These are phyloP conservation scores for Rhagophthalmus giganteus DNA, from an alignment of 2,888 invertebrate species.

Conservation along the genomic window DNA sequence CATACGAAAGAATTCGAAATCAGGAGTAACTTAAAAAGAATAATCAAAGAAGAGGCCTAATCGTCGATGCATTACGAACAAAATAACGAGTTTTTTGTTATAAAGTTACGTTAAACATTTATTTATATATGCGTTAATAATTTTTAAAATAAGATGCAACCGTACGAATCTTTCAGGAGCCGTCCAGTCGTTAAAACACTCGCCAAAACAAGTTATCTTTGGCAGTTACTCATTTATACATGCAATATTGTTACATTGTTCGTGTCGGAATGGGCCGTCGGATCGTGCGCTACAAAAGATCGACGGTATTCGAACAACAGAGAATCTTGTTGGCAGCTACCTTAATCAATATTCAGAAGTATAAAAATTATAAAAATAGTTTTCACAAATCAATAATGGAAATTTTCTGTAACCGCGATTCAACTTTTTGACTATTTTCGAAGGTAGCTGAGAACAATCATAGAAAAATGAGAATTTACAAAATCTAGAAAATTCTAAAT, in stretches of 20 bases:
- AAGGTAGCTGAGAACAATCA: constrained; percentile 9
- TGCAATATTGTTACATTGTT: constrained; percentile 2
- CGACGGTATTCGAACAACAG: too few species aligned
- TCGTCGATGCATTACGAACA: constrained; percentile 21
- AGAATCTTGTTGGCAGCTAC: constrained; percentile 13
- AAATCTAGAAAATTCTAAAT: constrained; percentile 13
- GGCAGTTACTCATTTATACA: constrained; percentile 27
- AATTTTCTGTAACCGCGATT: not conserved
- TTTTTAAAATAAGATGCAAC: constrained; percentile 23
- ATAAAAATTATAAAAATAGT: constrained; percentile 3
- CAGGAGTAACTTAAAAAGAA: constrained; percentile 1
- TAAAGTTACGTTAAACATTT: constrained; percentile 28
- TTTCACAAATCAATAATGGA: not conserved
- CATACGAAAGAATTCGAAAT: constrained; percentile 14
- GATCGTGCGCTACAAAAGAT: too few species aligned
- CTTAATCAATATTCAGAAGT: not conserved
- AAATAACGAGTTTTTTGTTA: constrained; percentile 15
- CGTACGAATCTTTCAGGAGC: constrained; percentile 11
- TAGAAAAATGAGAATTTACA: not conserved
- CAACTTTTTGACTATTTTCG: not conserved
- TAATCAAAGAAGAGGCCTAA: constrained; percentile 18
- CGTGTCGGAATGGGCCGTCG: too few species aligned
- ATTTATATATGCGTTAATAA: constrained; percentile 18
- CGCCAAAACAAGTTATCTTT: constrained; percentile 21
- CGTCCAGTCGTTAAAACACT: constrained; percentile 24